Conservation (phyloP, 2,888 invertebrate species). For the Noctua janthina region DNA sequence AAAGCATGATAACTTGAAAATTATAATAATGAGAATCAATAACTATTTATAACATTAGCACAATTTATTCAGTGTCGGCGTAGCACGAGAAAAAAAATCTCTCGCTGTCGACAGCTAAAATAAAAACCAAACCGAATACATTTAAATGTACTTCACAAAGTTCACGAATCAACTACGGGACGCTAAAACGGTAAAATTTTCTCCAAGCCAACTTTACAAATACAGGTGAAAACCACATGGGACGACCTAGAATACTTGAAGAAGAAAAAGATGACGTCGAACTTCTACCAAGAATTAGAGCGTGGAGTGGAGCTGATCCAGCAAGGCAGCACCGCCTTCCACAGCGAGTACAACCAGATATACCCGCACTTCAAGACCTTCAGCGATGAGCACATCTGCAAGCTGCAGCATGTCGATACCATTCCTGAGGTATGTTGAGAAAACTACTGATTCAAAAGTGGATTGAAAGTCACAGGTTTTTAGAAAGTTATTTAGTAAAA, state of each 20-base stretch:
- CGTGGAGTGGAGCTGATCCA: slow-evolving; percentile 77
- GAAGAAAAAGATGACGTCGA: slow-evolving; percentile 79
- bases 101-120: not conserved
- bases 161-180: not conserved
- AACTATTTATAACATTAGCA: not conserved
- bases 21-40: not conserved
- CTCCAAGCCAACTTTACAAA: not conserved
- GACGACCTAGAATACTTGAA: slow-evolving; percentile 83
- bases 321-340: slow-evolving; percentile 81
- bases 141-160: not conserved
- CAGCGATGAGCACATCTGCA: slow-evolving; percentile 82
- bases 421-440: slow-evolving; percentile 77
- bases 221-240: slow-evolving; percentile 79
- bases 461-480: not conserved
- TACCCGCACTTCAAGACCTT: slow-evolving; percentile 79
- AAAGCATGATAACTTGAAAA: not conserved
- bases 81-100: not conserved
- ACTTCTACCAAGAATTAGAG: slow-evolving; percentile 78
- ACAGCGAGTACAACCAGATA: slow-evolving; percentile 83
- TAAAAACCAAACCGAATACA: not conserved
- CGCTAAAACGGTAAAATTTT: not conserved
- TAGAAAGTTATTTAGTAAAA: not conserved
- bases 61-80: not conserved
- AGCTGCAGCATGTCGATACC: slow-evolving; percentile 82
- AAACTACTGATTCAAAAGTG: not conserved